phyloP scores from a whole-genome alignment of 2,113 vertebrate species.

The Esox niger region DNA sequence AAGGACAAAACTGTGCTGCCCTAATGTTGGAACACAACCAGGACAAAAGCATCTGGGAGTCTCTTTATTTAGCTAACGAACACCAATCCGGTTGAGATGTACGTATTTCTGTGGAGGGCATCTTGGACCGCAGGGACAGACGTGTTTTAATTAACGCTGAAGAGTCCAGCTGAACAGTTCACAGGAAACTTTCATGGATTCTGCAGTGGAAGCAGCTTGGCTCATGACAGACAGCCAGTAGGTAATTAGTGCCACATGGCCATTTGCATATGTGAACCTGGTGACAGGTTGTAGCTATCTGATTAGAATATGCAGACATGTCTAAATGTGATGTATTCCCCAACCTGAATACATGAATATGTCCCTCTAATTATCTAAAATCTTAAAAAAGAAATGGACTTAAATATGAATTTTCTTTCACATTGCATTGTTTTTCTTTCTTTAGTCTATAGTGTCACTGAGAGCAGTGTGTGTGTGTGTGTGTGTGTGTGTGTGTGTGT shows the following conservation, averaged over 20 bases:
- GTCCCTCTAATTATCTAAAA: constrained; percentile 73
- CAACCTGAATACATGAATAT: constrained; percentile 77
- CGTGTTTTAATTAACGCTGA: constrained; percentile 68
- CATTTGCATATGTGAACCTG: constrained; percentile 71
- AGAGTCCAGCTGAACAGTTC: constrained; percentile 62
- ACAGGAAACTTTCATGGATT: constrained; percentile 70
- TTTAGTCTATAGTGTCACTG: constrained; percentile 54
- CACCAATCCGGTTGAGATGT: constrained; percentile 64
- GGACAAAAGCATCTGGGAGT: constrained; percentile 64
- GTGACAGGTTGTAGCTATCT: constrained; percentile 72
- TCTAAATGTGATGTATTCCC: constrained; percentile 68
- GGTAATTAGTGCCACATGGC: constrained; percentile 72
- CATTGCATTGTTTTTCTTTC: constrained; percentile 68
- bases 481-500: constrained; percentile 29
- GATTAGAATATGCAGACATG: constrained; percentile 71
- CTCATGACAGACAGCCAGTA: constrained; percentile 62
- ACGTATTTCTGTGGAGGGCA: constrained; percentile 66
- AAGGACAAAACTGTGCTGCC: constrained; percentile 57
- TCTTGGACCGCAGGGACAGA: constrained; percentile 65
- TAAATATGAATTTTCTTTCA: constrained; percentile 76
- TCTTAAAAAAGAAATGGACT: constrained; percentile 77
- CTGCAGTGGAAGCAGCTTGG: constrained; percentile 11
- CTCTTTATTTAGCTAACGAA: constrained; percentile 63
- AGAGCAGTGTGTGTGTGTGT: too few species aligned
- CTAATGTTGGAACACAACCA: constrained; percentile 42